A percentile compares a stretch with the other conserved stretches of the same genome.
phyloP scores from a whole-genome alignment of 35 echinoderm and acorn worm species.

The Apostichopus japonicus region DNA sequence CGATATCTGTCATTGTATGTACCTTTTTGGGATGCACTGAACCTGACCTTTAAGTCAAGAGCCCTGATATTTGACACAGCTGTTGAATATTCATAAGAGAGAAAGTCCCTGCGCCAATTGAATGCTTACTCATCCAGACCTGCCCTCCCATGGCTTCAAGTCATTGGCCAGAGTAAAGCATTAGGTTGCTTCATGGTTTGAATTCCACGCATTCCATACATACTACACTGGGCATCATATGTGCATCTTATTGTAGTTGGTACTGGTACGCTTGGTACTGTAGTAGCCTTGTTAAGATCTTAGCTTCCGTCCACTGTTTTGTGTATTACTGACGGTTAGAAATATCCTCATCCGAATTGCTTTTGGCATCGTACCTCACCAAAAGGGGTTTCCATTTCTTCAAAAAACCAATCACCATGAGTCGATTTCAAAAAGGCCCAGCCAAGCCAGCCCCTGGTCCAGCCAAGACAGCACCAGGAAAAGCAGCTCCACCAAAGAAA shows the following conservation, averaged over 20 bases:
- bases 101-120: slow-evolving; percentile 52
- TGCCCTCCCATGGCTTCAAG: slow-evolving; percentile 60
- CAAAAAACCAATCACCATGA: slow-evolving; percentile 40
- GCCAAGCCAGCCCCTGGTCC: slow-evolving; percentile 30
- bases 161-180: slow-evolving; percentile 53
- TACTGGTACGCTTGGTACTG: slow-evolving; percentile 18
- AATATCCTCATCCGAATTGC: slow-evolving; percentile 2
- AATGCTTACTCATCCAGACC: slow-evolving; percentile 42
- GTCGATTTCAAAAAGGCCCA: slow-evolving; percentile 56
- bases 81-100: slow-evolving; percentile 42
- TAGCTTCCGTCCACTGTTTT: slow-evolving; percentile 4
- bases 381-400: not conserved
- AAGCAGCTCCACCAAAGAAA: not conserved
- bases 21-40: slow-evolving; percentile 48
- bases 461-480: slow-evolving; percentile 26
- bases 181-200: slow-evolving; percentile 43
- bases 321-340: slow-evolving; percentile 1
- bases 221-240: slow-evolving; percentile 42
- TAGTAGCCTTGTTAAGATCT: slow-evolving; percentile 42
- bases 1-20: slow-evolving; percentile 1
- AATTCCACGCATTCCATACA: slow-evolving; percentile 50
- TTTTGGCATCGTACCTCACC: slow-evolving; percentile 9
- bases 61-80: slow-evolving; percentile 2
- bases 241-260: slow-evolving; percentile 50
- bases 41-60: slow-evolving; percentile 52